Conservation (phyloP, 2,888 invertebrate genomes). For the Boloria selene region DNA sequence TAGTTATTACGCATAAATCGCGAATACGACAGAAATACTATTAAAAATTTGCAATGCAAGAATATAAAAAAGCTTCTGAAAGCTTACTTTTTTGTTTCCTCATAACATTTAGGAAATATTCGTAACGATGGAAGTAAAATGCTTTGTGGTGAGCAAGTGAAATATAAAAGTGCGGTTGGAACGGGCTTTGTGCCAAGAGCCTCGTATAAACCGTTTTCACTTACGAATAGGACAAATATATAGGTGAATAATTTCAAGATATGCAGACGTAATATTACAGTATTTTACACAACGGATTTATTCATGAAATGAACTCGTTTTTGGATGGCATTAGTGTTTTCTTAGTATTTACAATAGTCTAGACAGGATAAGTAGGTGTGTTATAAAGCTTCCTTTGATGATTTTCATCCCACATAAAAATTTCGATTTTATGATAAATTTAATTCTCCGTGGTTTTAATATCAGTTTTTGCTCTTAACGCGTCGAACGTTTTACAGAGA, state of each 20-base stretch:
- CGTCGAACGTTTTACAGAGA: too few relatives aligned
- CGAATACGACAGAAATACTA: not conserved
- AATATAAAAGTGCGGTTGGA: slow-evolving; percentile 43
- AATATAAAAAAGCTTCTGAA: slow-evolving; percentile 1
- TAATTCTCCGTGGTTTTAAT: too few relatives aligned
- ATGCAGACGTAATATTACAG: not conserved
- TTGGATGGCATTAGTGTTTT: too few relatives aligned
- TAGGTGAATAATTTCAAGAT: slow-evolving; percentile 6
- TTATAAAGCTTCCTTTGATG: too few relatives aligned
- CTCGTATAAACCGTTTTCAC: slow-evolving; percentile 40
- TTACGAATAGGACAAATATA: slow-evolving; percentile 26
- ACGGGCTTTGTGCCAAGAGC: slow-evolving; percentile 43
- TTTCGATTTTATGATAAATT: too few relatives aligned
- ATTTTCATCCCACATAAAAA: too few relatives aligned
- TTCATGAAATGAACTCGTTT: too few relatives aligned
- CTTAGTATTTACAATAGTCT: too few relatives aligned
- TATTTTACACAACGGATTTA: too few relatives aligned
- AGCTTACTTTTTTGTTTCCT: not conserved
- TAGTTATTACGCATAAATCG: too few relatives aligned
- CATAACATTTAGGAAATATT: slow-evolving; percentile 42
- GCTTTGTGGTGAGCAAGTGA: slow-evolving; percentile 43
- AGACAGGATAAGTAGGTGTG: too few relatives aligned
- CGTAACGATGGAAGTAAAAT: slow-evolving; percentile 42
- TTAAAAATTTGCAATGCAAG: slow-evolving; percentile 4
- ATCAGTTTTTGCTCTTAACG: too few relatives aligned